Evolutionary conservation across 2,888 invertebrate genomes (phyloP).

Genomic region (Tenodera sinensis): DNA sequence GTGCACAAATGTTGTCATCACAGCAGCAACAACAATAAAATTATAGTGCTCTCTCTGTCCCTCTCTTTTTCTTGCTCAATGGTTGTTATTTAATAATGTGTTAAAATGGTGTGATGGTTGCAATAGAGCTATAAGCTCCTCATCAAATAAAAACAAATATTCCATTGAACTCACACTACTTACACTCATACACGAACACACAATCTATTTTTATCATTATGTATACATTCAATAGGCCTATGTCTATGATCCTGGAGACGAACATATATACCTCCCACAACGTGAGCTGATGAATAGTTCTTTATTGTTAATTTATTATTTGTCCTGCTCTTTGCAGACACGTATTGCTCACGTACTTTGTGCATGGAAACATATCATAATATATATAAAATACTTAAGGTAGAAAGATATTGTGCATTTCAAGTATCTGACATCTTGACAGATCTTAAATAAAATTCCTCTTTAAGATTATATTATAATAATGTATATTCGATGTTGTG

Average conservation of each 20-base stretch:
- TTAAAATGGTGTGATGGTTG: neutral
- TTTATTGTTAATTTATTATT: conserved; percentile 22
- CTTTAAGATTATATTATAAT: conserved; percentile 26
- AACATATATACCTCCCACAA: conserved; percentile 18
- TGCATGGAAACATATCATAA: conserved; percentile 32
- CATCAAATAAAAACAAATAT: neutral
- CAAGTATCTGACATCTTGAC: conserved; percentile 15
- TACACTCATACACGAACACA: conserved; percentile 10
- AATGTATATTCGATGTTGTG: conserved; percentile 34
- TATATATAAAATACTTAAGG: conserved; percentile 22
- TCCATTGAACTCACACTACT: neutral
- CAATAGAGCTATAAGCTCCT: conserved; percentile 8
- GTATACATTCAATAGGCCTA: conserved; percentile 14
- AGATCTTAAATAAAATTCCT: conserved; percentile 28
- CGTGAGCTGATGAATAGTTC: conserved; percentile 7
- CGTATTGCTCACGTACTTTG: conserved; percentile 28
- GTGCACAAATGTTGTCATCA: neutral
- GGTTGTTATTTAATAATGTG: conserved; percentile 23
- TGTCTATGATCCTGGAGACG: conserved; percentile 9
- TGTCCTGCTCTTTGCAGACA: conserved; percentile 15
- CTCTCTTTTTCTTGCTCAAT: conserved; percentile 32
- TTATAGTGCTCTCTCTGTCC: conserved; percentile 8
- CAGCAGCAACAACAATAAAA: neutral
- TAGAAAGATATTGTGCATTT: conserved; percentile 9
- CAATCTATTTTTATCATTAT: conserved; percentile 23